Evolutionary conservation across 2,113 vertebrate genomes (phyloP).

Genomic region (Mesitornis unicolor): DNA sequence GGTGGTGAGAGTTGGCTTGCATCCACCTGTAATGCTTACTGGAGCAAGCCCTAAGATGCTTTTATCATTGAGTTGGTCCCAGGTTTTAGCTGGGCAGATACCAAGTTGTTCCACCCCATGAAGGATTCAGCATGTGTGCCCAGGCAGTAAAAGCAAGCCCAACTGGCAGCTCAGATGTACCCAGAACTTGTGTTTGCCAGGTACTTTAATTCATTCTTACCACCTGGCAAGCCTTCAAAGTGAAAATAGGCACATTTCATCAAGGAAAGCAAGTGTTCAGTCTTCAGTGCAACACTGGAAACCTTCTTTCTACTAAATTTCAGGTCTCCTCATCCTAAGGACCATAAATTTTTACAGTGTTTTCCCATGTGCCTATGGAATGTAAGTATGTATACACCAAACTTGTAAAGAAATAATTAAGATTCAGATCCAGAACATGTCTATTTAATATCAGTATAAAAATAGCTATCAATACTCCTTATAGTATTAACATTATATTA

Average conservation of each 20-base stretch:
- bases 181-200: neutral
- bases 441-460: neutral
- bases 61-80: neutral
- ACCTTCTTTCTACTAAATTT: neutral
- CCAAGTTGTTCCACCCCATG: neutral
- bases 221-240: neutral
- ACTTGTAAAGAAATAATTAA: neutral
- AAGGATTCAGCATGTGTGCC: neutral
- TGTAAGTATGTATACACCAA: neutral
- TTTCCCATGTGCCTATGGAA: neutral
- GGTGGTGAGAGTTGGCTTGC: conserved; percentile 9
- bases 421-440: neutral
- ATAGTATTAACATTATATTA: neutral
- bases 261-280: neutral
- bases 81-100: neutral
- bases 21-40: neutral
- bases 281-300: neutral
- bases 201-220: neutral
- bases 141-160: neutral
- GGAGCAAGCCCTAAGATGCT: neutral
- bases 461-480: neutral
- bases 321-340: neutral
- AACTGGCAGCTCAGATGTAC: neutral
- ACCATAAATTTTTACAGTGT: neutral
- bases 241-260: neutral